Base-by-base conservation (phyloP, 37 sponge, comb jelly and placozoan species). In the Halichondria panicea region DNA sequence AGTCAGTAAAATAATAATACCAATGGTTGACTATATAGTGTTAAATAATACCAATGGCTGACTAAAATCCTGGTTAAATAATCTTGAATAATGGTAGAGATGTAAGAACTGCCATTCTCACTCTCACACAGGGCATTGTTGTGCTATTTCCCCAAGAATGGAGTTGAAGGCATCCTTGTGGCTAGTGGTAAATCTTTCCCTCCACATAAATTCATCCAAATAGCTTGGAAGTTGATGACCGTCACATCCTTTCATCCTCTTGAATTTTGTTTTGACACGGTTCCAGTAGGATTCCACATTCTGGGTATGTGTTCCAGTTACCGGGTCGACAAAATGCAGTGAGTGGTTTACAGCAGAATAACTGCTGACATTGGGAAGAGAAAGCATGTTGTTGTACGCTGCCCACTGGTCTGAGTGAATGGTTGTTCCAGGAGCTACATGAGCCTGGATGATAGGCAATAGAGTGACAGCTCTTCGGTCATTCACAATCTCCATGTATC, bases 181-280 rank as follows among this genome's bases (percentile, higher is more conserved):
- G 37, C 70, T 75, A 13, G 15, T 36, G 8, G 87, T 79, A 25
- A 42, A 59, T 19, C 87, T 19, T 65, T 86, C 92, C 45, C 75
- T 34, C 88, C 87, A 87, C 92, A 91, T 91, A 45, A 86, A 91
- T 46, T 91, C 84, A 66, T 87, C 88, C 41, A 91, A 25, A 58
- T 91, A 86, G 35, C 66, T 55, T 0, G 80, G 75, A 1, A 91
- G 64, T 19, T 76, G 63, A 6, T 53, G 46, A 24, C 22, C 30
- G 9, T 43, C 32, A 28, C 54, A 48, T 21, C 91, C 86, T 48
- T 71, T 90, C 91, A 91, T 91, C 1, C 58, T 0, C 66, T 91
- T 91, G 32, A 91, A 39, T 63, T 82, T 79, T 0, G 24, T 41
- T 37, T 91, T 91, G 0, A 73, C 80, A 0, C 82, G 40, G n/a